Conservation (phyloP, 2,888 invertebrate genomes). For the Thereva nobilitata region DNA sequence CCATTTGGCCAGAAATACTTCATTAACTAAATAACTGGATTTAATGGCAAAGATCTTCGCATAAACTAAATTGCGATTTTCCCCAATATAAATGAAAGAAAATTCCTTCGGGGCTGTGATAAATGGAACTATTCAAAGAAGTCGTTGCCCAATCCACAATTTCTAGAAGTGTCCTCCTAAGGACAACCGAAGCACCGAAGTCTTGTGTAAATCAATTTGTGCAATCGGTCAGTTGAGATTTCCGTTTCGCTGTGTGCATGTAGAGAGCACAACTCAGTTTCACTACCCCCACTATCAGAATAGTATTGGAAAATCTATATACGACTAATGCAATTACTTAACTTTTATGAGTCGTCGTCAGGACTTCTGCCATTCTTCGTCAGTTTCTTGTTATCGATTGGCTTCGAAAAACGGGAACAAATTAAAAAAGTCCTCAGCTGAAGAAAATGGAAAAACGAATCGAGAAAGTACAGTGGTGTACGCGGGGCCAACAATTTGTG, state of each 20-base stretch:
- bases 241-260: background rate
- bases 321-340: constrained; percentile 27
- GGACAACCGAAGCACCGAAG: background rate
- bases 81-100: too few relatives aligned
- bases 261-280: background rate
- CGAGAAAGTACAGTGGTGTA: background rate
- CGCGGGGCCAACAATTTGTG: too few relatives aligned
- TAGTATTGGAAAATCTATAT: background rate
- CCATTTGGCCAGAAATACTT: too few relatives aligned
- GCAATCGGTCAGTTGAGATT: constrained; percentile 4
- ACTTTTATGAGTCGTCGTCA: constrained; percentile 18
- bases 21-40: too few relatives aligned
- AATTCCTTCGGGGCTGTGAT: too few relatives aligned
- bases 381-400: constrained; percentile 19
- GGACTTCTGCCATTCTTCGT: background rate
- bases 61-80: too few relatives aligned
- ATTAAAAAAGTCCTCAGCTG: background rate
- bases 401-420: background rate
- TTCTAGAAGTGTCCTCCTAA: too few relatives aligned
- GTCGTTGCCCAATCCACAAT: too few relatives aligned
- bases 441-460: background rate
- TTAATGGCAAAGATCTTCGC: too few relatives aligned
- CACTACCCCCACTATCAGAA: background rate
- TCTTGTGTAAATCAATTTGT: constrained; percentile 13
- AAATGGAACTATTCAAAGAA: too few relatives aligned